phyloP scores from a whole-genome alignment of 2,113 vertebrate species.

The Pseudorhombus dupliciocellatus region DNA sequence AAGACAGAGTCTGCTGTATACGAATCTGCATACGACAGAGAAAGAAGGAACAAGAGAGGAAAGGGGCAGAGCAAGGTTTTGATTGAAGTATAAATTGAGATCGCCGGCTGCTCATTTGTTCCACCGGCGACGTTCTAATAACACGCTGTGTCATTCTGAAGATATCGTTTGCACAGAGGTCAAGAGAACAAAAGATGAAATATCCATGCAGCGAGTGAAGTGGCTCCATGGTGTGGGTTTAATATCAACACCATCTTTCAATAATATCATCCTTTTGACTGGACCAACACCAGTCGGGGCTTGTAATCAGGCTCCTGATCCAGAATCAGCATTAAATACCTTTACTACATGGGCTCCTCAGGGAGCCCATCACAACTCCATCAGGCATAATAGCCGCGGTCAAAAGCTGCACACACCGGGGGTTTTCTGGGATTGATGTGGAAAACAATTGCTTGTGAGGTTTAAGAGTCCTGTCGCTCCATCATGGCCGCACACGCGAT shows the following conservation, averaged over 20 bases:
- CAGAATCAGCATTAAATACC: constrained; percentile 43
- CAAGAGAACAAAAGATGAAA: constrained; percentile 33
- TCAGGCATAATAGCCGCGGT: constrained; percentile 45
- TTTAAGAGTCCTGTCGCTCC: constrained; percentile 54
- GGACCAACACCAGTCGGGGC: constrained; percentile 31
- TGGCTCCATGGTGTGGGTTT: constrained; percentile 1
- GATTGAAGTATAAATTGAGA: constrained; percentile 53
- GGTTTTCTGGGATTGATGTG: constrained; percentile 41
- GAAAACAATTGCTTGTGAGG: constrained; percentile 50
- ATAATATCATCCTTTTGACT: constrained; percentile 33
- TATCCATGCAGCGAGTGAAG: neutral
- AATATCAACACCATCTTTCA: constrained; percentile 21
- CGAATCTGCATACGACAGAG: neutral
- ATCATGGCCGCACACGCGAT: constrained; percentile 53
- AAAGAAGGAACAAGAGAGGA: neutral
- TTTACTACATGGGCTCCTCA: constrained; percentile 55
- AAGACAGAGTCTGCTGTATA: constrained; percentile 2
- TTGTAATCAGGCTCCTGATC: constrained; percentile 36
- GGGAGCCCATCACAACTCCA: constrained; percentile 48
- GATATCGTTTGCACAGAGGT: constrained; percentile 23
- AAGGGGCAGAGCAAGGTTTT: constrained; percentile 18
- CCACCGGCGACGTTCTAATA: constrained; percentile 37
- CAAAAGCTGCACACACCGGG: constrained; percentile 50
- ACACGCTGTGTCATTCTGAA: constrained; percentile 14
- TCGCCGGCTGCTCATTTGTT: constrained; percentile 51